phyloP scores from a whole-genome alignment of 2,113 vertebrate genomes.

The Paradisaea rubra region DNA sequence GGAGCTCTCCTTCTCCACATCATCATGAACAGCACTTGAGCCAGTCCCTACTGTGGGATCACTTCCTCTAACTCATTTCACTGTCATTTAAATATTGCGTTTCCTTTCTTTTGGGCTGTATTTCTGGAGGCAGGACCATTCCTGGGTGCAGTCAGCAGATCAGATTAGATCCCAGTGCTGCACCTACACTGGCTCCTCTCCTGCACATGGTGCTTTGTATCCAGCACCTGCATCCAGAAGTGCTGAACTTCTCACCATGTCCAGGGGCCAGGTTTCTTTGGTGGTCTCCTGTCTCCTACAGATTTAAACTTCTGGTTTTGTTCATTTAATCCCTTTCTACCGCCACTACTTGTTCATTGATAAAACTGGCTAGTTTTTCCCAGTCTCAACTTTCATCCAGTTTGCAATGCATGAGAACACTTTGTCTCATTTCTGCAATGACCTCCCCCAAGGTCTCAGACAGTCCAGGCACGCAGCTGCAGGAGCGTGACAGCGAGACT shows the following conservation, averaged over 20 bases:
- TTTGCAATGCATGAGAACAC: too few relatives aligned
- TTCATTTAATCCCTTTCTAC: neutral
- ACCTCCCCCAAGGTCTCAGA: neutral
- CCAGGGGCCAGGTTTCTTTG: neutral
- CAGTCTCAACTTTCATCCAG: neutral
- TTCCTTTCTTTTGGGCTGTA: neutral
- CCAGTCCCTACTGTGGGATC: neutral
- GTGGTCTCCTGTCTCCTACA: neutral
- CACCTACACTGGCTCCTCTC: neutral
- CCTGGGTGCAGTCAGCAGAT: neutral
- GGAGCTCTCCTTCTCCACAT: neutral
- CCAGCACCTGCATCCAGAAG: neutral
- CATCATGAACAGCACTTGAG: fast-evolving
- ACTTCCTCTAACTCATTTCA: neutral
- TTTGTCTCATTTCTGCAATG: neutral
- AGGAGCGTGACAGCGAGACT: neutral
- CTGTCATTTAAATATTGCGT: neutral
- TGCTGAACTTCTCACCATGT: fast-evolving
- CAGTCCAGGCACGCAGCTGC: neutral
- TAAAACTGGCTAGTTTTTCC: neutral
- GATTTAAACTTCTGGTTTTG: neutral
- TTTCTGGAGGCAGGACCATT: neutral
- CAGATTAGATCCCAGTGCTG: too few relatives aligned
- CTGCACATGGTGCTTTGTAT: fast-evolving
- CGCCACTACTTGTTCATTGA: neutral